Evolutionary conservation across 2,797 vertebrate genomes (phyloP).

Genomic region (Morelia viridis): DNA sequence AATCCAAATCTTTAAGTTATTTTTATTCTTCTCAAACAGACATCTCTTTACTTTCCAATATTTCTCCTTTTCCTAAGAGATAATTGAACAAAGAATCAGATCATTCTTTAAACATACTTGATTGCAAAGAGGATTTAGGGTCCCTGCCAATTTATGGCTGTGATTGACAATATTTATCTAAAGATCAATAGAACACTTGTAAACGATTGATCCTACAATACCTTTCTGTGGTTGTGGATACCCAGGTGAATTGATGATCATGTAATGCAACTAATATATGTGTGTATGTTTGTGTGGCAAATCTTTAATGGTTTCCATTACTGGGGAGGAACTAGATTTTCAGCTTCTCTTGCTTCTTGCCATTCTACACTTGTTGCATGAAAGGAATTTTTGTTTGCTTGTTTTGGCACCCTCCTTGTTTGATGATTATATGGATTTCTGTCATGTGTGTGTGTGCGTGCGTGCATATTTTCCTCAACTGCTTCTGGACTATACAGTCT

Average conservation of each 20-base stretch:
- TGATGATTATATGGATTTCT: too few species aligned
- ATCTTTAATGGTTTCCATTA: too few species aligned
- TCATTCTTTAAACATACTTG: too few species aligned
- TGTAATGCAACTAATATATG: too few species aligned
- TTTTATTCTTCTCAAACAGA: neutral
- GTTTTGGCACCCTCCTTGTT: too few species aligned
- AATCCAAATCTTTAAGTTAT: neutral
- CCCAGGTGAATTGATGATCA: neutral
- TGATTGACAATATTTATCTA: neutral
- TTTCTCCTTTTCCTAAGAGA: neutral
- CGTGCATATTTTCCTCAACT: neutral
- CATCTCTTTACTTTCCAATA: neutral
- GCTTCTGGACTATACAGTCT: neutral
- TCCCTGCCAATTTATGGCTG: too few species aligned
- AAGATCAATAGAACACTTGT: neutral
- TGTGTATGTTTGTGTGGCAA: too few species aligned
- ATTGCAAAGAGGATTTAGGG: neutral
- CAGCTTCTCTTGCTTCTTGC: too few species aligned
- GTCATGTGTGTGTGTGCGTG: neutral
- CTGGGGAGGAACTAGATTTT: too few species aligned
- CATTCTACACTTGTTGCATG: too few species aligned
- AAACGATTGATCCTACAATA: neutral
- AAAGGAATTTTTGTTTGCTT: too few species aligned
- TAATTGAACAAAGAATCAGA: neutral
- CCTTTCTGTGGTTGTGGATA: neutral